Percentiles rank a stretch among this genome's conserved stretches.
Evolutionary conservation across 1,140 invertebrate species (phyloP).

Genomic region (Brachionus rotundiformis): DNA sequence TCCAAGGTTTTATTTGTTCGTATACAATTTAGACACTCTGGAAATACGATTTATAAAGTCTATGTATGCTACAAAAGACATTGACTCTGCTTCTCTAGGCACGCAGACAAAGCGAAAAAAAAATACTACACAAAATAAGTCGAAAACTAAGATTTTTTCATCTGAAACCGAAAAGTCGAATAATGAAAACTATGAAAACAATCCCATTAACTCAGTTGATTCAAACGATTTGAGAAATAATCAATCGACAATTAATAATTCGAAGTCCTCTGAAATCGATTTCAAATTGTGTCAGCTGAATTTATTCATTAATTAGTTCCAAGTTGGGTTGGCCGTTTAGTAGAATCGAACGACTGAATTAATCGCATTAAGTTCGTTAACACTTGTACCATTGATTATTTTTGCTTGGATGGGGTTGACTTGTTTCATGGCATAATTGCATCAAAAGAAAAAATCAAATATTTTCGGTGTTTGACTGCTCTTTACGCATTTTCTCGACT

Average conservation of each 20-base stretch:
- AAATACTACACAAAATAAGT: background rate
- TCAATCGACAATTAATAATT: background rate
- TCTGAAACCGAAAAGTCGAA: background rate
- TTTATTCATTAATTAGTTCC: background rate
- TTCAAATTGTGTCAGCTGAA: background rate
- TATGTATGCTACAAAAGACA: background rate
- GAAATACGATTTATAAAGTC: background rate
- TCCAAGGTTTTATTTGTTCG: background rate
- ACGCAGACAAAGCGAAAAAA: background rate
- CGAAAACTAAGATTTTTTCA: background rate
- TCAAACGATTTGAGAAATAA: background rate
- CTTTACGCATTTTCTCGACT: background rate
- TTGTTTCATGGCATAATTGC: too few species aligned
- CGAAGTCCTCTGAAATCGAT: background rate
- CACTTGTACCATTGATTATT: conserved; percentile 20
- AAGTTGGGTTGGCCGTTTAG: background rate
- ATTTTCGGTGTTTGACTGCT: background rate
- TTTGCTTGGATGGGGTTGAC: background rate
- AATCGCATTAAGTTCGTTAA: background rate
- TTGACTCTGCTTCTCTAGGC: background rate
- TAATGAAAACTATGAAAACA: background rate
- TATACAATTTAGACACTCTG: conserved; percentile 11
- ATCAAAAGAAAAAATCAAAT: too few species aligned
- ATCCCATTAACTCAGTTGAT: too few species aligned
- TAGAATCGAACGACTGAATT: background rate